Base-by-base conservation (phyloP, 2,888 invertebrate genomes). In the Zaprionus bogoriensis region DNA sequence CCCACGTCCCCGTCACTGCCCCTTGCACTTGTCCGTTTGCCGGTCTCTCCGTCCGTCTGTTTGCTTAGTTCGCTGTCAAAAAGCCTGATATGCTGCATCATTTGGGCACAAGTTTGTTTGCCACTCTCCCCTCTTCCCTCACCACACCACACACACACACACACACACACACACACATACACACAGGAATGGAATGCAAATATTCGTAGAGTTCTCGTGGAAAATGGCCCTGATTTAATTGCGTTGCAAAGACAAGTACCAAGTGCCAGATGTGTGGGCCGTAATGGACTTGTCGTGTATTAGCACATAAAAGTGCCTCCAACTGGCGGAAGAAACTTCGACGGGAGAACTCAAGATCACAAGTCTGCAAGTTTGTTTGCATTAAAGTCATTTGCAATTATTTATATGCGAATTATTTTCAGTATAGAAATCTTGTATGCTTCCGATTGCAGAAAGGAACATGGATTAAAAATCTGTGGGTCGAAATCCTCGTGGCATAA, bases 81-180 rank as follows among this genome's bases (percentile, higher is more conserved):
- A 66, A 66, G 67, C 66, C 66, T 28, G 57, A 50, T 23, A 22
- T 20, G 27, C 41, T 55, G 45, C 39, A 55, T 45, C 55, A 27
- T 30, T 54, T 58, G 27, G 42, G 10, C 22, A 23, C 42, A 23
- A 42, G 32, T 36, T 36, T 36, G 17, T 36, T 36, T 36, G n/a
- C 17, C 9, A 14, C 32, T 32, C 17, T 32, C 14, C 28, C 14
- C 7, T 14, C 10, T 4, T 1, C 6, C 30, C 5, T 12, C 2
- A 2, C 4, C 5, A 0, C 12, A n/a, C 12, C 32, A 6, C 14
- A 2, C 32, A 1, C 32, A 6, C 14, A 32, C 32, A 32, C 32
- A 36, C 32, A 36, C 32, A n/a, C n/a, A n/a, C n/a, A n/a, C 32
- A 6, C 14, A 2, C 32, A 1, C 32, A 6, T 10, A 32, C 32